Percentiles rank a stretch among this genome's conserved stretches.
Conservation (phyloP, 2,888 invertebrate species). For the Thymelicus lineola region DNA sequence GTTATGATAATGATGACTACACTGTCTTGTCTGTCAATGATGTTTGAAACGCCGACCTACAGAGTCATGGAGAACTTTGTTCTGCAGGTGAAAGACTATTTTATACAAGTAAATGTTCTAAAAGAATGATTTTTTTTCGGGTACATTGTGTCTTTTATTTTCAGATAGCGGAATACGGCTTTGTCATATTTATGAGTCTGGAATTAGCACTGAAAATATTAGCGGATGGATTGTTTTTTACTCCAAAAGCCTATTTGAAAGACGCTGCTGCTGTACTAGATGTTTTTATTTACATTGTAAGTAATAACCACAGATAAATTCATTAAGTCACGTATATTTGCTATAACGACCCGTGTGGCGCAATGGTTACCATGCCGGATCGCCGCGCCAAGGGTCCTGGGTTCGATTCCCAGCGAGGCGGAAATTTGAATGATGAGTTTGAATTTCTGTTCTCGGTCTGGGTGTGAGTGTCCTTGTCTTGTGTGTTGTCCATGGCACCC, state of each 20-base stretch:
- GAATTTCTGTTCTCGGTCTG: too few species aligned
- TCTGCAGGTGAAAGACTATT: constrained; percentile 85
- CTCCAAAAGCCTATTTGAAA: constrained; percentile 99
- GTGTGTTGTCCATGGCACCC: too few species aligned
- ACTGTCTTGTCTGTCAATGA: constrained; percentile 98
- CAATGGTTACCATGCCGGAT: too few species aligned
- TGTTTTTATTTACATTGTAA: constrained; percentile 98
- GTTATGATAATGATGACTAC: constrained; percentile 99
- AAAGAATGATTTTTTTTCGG: too few species aligned
- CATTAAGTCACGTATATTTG: neutral
- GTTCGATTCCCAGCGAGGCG: too few species aligned
- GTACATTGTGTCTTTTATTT: constrained; percentile 41
- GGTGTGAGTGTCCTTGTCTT: too few species aligned
- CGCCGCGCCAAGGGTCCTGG: too few species aligned
- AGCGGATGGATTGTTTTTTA: constrained; percentile 99
- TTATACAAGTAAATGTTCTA: neutral
- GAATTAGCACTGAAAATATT: constrained; percentile 98
- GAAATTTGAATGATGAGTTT: too few species aligned
- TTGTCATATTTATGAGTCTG: constrained; percentile 99
- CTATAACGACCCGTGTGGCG: too few species aligned
- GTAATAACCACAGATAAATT: constrained; percentile 52
- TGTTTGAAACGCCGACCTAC: constrained; percentile 98
- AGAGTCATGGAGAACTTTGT: constrained; percentile 98
- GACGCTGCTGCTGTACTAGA: constrained; percentile 98
- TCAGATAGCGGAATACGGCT: constrained; percentile 96